A percentile compares a stretch with the other conserved stretches of the same genome.
These are phyloP conservation scores for Pemphredon lugubris DNA, from an alignment of 2,888 invertebrate species.

Conservation along the genomic window DNA sequence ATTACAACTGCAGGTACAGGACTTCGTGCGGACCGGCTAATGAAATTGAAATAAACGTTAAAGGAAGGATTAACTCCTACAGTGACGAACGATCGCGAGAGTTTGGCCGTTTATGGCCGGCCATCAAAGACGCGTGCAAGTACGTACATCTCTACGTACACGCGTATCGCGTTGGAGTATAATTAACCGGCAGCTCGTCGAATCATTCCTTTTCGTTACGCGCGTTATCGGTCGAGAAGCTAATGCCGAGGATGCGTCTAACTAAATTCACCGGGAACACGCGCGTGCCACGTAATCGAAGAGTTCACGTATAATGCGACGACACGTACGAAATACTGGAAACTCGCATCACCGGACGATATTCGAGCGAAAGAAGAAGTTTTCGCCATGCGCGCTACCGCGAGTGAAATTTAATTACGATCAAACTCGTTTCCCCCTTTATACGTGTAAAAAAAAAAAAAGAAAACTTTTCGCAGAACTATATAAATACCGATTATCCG, in stretches of 20 bases:
- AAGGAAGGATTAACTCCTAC: conserved; percentile 73
- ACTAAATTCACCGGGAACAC: conserved; percentile 3
- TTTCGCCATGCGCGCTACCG: too few relatives aligned
- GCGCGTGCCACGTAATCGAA: neutral
- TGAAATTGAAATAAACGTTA: conserved; percentile 79
- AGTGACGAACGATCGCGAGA: conserved; percentile 38
- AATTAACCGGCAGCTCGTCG: conserved; percentile 23
- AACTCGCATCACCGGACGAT: too few relatives aligned
- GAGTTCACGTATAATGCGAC: neutral
- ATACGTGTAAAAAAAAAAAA: too few relatives aligned
- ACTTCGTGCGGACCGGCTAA: conserved; percentile 72
- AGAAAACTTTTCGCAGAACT: too few relatives aligned
- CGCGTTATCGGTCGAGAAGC: neutral
- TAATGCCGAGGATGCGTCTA: conserved; percentile 7
- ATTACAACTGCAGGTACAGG: conserved; percentile 52
- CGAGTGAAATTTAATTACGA: too few relatives aligned
- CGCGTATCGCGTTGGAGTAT: neutral
- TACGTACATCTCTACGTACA: neutral
- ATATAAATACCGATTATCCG: too few relatives aligned
- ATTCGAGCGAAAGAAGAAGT: too few relatives aligned
- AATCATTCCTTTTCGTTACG: conserved; percentile 25
- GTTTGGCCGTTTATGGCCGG: neutral
- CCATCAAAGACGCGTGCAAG: too few relatives aligned
- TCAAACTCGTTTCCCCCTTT: too few relatives aligned
- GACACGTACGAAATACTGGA: too few relatives aligned